Evolutionary conservation across 2,797 vertebrate species (phyloP), one percentile per base, ranked within the genome.

Genomic region (Chelon labrosus): DNA sequence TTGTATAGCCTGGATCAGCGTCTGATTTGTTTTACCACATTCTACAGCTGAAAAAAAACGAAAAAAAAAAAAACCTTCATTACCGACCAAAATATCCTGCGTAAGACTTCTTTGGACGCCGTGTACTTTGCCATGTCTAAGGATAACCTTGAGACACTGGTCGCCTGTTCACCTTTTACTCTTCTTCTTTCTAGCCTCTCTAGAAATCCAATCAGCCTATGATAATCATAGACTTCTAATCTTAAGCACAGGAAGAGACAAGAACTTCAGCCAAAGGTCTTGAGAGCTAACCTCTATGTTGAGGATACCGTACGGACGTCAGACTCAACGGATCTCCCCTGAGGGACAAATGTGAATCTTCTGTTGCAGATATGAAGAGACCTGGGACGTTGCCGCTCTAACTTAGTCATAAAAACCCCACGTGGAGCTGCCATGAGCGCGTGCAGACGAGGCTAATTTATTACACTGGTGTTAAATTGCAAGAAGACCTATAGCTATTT

Each of bases 191-290:
- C 68, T 80, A 78, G 73, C 59, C 55, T 85, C 77, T 86, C 73
- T 89, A 85, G 80, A 80, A 88, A 89, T 84, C 79, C 76, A 94
- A 92, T 94, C 93, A 92, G 91, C 92, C 92, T 92, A 87, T 92
- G 93, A 93, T 93, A 94, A 94, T 94, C 93, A 90, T 85, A 83
- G 85, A 93, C 89, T 78, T 82, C 57, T 72, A 85, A 84, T 73
- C 67, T 62, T 83, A 87, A 91, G 88, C 91, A 91, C 90, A 93
- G 88, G 85, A 88, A 75, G 73, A 83, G 75, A 81, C 68, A 4
- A 70, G 75, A 77, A 84, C 68, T 79, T 77, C 62, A 83, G 80
- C 78, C 83, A 90, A 90, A 88, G 77, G 80, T 87, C 67, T 83
- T 62, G 67, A 82, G 79, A 60, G 75, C 63, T 54, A 56, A 74